Base-by-base conservation (phyloP, 2,888 invertebrate genomes). In the Apodemia zela region DNA sequence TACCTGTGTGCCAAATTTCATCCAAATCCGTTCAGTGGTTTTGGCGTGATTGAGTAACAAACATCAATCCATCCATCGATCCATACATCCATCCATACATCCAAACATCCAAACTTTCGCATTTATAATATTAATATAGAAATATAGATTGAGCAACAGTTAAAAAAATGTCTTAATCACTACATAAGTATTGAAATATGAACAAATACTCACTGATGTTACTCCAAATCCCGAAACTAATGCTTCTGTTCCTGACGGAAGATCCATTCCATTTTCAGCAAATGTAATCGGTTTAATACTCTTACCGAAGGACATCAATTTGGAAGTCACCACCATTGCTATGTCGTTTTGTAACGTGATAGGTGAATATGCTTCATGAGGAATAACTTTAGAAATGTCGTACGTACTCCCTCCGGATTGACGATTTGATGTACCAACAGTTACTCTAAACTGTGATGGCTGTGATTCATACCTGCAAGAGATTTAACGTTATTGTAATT, bases 171-270 rank as follows among this genome's bases (percentile, higher is more conserved):
- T 3, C 29, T 29, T 29, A 29, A 29, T 29, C 5, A 8, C 45
- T 13, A 45, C 13, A 15, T 45, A 3, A 3, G 7, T 15, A 51
- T 29, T 49, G 29, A 29, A 60, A 38, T 2, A 38, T 11, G 33
- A 15, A 6, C 29, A 72, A 29, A 6, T 38, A 72, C 78, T 74
- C 63, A 80, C 80, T 42, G 79, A 73, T 60, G 80, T 81, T 6
- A 75, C 73, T 25, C 92, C 92, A 75, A 79, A 92, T 63, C 92
- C 92, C 49, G 91, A 82, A 1, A 92, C 88, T 6, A 89, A 17
- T 8, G 91, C 90, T 69, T 78, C 77, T 11, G 80, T 73, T 3
- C 88, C 89, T 65, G 66, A 73, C 42, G 81, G 72, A 15, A 91
- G 66, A 8, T 67, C 63, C 15, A 78, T 72, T 66, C 73, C 68